These are phyloP conservation scores for Chelonus formosanus DNA, from an alignment of 2,888 invertebrate genomes.

Conservation along the genomic window DNA sequence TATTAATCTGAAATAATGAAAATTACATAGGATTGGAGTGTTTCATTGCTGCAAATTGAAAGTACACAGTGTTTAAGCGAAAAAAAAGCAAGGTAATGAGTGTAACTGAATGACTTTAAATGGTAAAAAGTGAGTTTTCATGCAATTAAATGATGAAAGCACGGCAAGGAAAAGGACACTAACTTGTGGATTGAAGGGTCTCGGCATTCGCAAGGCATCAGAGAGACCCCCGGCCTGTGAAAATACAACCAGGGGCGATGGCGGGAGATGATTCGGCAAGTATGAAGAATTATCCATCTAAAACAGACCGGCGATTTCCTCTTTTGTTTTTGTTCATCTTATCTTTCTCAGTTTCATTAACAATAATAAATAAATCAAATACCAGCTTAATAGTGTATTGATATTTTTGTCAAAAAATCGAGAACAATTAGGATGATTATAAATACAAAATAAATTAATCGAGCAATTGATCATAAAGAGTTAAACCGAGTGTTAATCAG, in stretches of 20 bases:
- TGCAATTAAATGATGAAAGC: slow-evolving; percentile 28
- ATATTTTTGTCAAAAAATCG: no score
- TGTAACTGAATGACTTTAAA: no score
- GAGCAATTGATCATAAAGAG: slow-evolving; percentile 13
- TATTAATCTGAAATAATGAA: no score
- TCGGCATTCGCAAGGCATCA: slow-evolving; percentile 78
- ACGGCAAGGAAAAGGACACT: slow-evolving; percentile 53
- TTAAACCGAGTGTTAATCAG: slow-evolving; percentile 32
- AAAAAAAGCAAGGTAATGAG: no score
- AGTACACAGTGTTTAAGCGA: no score
- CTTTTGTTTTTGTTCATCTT: slow-evolving; percentile 36
- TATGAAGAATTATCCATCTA: slow-evolving; percentile 81
- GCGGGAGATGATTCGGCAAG: slow-evolving; percentile 77
- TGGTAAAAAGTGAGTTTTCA: background rate
- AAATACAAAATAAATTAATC: background rate
- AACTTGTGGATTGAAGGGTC: slow-evolving; percentile 79
- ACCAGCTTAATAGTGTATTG: no score
- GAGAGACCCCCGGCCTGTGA: slow-evolving; percentile 79
- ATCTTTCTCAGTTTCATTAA: slow-evolving; percentile 17
- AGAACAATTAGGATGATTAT: background rate
- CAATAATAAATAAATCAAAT: no score
- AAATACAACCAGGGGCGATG: slow-evolving; percentile 78
- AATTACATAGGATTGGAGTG: no score
- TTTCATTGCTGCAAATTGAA: no score
- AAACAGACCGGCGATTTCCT: slow-evolving; percentile 55